These are phyloP conservation scores for Penelope pileata DNA, from an alignment of 2,113 vertebrate genomes.

Conservation along the genomic window DNA sequence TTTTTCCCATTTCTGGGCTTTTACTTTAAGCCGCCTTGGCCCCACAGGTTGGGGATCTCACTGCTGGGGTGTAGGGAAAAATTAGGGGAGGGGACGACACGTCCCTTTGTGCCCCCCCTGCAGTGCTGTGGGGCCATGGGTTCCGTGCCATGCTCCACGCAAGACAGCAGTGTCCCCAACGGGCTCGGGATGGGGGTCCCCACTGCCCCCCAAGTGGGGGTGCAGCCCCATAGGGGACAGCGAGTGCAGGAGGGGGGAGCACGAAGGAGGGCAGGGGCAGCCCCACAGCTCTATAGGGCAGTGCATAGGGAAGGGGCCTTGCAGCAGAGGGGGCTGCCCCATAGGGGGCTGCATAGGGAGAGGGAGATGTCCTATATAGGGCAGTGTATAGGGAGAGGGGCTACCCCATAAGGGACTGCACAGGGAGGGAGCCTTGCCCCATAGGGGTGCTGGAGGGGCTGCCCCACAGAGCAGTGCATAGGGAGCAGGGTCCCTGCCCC, in stretches of 20 bases:
- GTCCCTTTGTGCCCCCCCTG: not conserved
- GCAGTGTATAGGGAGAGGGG: not conserved
- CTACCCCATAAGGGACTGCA: not conserved
- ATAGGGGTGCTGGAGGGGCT: too few relatives aligned
- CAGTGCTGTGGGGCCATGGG: not conserved
- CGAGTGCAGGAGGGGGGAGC: not conserved
- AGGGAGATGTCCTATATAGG: not conserved
- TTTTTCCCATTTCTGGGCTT: not conserved
- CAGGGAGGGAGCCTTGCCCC: not conserved
- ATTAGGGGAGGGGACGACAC: not conserved
- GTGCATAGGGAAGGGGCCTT: not conserved
- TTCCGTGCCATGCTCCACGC: not conserved
- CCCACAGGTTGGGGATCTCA: not conserved
- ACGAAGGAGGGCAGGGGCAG: not conserved
- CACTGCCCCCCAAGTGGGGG: not conserved
- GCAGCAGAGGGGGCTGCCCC: not conserved
- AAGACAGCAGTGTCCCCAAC: not conserved
- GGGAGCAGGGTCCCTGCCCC: too few relatives aligned
- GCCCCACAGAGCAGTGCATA: too few relatives aligned
- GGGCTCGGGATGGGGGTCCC: not conserved
- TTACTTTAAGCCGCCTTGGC: not conserved
- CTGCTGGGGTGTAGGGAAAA: not conserved
- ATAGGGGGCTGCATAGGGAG: not conserved
- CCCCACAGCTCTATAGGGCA: not conserved
- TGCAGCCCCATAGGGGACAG: not conserved